Base-by-base conservation (phyloP, 2,888 invertebrate species). In the Cheilosia grossa region DNA sequence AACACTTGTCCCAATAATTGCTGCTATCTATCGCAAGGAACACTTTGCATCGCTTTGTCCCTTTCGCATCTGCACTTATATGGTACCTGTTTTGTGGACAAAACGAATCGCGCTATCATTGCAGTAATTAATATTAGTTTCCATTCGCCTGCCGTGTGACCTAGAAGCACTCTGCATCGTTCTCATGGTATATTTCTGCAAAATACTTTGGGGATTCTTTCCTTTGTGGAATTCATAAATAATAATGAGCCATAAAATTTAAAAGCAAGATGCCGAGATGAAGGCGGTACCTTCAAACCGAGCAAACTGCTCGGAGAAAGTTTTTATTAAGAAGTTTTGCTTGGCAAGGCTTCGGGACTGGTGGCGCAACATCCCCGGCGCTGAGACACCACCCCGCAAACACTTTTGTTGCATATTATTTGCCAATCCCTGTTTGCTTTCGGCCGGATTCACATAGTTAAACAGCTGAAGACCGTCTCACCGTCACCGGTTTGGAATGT, bases 201-300 rank as follows among this genome's bases (percentile, higher is more conserved):
- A 51, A 56, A 66, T 64, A 21, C 70, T 37, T 53, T 61, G 24
- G 53, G 66, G 54, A 81, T 82, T 69, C 69, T 69, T 78, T 54
- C 54, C 47, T 61, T 59, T 73, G 56, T 51, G 53, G 82, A 82
- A 86, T 86, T 86, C 81, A 86, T 86, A 86, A 86, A 86, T 86
- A 86, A 86, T 86, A 86, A 86, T 86, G 86, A 86, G 86, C 67
- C 59, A 86, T 86, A 73, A 86, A 86, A 86, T 82, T 78, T 82
- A 73, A 64, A 86, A 73, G 73, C 59, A 81, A 49, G 59, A 17
- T n/a, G 56, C 47, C 56, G 27, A 56, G 33, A 4, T 64, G 49
- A 27, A 24, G 42, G 17, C 17, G 21, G 19, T 19, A 66, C 1
- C 13, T n/a, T 5, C 37, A 67, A 67, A 19, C n/a, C 53, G 59